Evolutionary conservation across 2,888 invertebrate genomes (phyloP).

Genomic region (Lycocerus yunnanus): DNA sequence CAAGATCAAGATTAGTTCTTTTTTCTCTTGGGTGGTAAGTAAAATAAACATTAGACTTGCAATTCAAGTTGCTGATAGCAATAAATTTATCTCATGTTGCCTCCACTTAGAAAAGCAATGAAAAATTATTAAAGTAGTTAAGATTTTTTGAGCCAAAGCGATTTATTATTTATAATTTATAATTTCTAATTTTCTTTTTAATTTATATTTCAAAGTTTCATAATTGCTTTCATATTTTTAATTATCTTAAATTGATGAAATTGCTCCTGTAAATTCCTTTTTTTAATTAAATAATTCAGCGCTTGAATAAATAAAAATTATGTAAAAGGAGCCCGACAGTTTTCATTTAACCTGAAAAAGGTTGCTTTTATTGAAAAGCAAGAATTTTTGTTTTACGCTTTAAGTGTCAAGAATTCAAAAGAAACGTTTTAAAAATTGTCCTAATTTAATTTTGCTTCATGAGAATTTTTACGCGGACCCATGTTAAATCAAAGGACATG

Average conservation of each 20-base stretch:
- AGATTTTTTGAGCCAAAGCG: no score
- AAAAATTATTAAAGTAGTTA: no score
- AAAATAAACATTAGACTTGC: no score
- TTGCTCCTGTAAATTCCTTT: neutral
- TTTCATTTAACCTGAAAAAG: neutral
- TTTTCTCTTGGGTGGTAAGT: no score
- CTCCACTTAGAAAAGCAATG: no score
- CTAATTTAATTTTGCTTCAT: constrained; percentile 25
- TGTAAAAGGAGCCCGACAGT: neutral
- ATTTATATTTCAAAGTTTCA: no score
- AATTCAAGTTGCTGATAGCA: no score
- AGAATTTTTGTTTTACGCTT: constrained; percentile 22
- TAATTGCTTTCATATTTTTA: no score
- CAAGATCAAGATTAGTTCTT: no score
- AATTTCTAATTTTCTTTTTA: no score
- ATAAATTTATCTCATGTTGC: no score
- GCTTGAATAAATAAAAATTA: neutral
- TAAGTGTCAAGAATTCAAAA: constrained; percentile 23
- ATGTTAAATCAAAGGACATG: constrained; percentile 21
- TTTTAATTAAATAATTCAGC: neutral
- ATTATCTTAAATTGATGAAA: neutral
- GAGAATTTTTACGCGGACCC: constrained; percentile 19
- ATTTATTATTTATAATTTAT: no score
- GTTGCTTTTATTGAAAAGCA: constrained; percentile 17
- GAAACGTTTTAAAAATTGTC: constrained; percentile 24